phyloP scores from a whole-genome alignment of 2,888 invertebrate species.

The Anagyrus pseudococci region DNA sequence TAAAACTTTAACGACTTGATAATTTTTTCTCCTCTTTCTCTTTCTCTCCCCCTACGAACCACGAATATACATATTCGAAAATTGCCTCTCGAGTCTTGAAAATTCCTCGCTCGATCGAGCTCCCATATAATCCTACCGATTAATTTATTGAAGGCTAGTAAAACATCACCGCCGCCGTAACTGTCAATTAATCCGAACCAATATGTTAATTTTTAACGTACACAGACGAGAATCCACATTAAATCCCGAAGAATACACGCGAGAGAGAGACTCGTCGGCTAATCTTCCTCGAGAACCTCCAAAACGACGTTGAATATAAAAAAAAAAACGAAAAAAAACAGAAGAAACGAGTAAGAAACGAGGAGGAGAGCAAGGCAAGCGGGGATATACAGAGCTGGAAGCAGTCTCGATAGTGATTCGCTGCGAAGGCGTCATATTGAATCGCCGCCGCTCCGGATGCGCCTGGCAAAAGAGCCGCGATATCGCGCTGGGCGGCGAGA shows the following conservation, averaged over 20 bases:
- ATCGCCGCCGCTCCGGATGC: slow-evolving; percentile 9
- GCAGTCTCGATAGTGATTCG: slow-evolving; percentile 23
- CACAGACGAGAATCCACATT: not conserved
- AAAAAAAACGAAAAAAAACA: not conserved
- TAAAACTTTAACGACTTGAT: no score
- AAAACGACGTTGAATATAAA: not conserved
- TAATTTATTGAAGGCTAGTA: not conserved
- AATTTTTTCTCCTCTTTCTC: no score
- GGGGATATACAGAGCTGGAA: no score
- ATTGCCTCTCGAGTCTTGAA: no score
- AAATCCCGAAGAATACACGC: not conserved
- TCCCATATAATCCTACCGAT: not conserved
- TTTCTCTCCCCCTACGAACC: no score
- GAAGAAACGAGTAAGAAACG: no score
- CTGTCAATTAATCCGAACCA: not conserved
- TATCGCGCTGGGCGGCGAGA: slow-evolving; percentile 13
- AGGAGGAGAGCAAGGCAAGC: not conserved
- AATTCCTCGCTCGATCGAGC: not conserved
- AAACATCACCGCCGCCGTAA: not conserved
- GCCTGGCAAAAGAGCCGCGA: slow-evolving; percentile 6
- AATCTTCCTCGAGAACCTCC: no score
- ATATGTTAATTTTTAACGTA: slow-evolving; percentile 17
- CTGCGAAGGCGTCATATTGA: slow-evolving; percentile 27
- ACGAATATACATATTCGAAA: no score
- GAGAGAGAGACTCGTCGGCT: not conserved